Base-by-base conservation (phyloP, 92 coral and sea anemone genomes). In the Plumapathes pennacea region DNA sequence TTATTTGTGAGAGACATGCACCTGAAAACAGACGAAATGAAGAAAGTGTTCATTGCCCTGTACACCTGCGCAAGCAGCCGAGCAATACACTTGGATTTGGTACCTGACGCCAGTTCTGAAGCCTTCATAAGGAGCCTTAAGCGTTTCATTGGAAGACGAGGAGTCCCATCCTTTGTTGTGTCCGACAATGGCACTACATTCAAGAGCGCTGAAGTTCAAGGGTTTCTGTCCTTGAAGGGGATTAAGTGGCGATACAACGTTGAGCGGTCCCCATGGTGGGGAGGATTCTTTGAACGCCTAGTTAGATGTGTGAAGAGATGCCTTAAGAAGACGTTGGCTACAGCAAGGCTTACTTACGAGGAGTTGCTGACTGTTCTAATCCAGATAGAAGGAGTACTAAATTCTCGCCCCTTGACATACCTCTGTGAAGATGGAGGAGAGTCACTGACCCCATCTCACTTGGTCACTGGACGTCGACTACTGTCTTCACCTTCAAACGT, bases 261-360 rank as follows among this genome's bases (percentile, higher is more conserved):
- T 8, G 61, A 54, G 10, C 38, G 10, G 22, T 57, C 59, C 12
- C 75, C 67, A 5, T 67, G 65, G 75, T 53, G 75, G 75, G 75
- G 54, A 22, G 75, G 77, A 33, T 69, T 69, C 45, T 57, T 46
- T 28, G 68, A 69, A 32, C 55, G 68, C 2, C 30, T 69, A 25
- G 77, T 69, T 12, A 37, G 77, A 38, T 30, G 56, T n/a, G 69
- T 69, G 17, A 69, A 69, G 31, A n/a, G 0, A 2, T 69, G 56
- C 38, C 34, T 69, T 17, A 69, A 57, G 77, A 69, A 69, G 22
- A 69, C n/a, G n/a, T n/a, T n/a, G n/a, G n/a, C n/a, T n/a, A n/a
- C n/a, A n/a, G n/a, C n/a, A n/a, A n/a, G n/a, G n/a, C n/a, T n/a
- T n/a, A n/a, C n/a, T n/a, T n/a, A n/a, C n/a, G n/a, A n/a, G n/a